Conservation (phyloP, 2,797 vertebrate species). For the Acrossocheilus fasciatus region DNA sequence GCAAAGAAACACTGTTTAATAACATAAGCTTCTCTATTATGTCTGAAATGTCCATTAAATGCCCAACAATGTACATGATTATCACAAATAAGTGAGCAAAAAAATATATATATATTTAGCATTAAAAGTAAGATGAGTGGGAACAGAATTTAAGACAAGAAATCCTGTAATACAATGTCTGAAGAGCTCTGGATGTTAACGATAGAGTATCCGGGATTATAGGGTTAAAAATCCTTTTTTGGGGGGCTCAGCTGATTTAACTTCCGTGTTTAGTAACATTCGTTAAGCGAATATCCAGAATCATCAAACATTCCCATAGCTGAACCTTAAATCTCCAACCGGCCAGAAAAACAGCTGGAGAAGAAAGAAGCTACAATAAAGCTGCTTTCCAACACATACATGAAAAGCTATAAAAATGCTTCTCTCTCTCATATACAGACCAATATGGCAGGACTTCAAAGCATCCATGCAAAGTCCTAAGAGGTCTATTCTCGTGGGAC, state of each 20-base stretch:
- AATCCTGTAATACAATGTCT: not conserved
- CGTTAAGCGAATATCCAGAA: conserved; percentile 12
- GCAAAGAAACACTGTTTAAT: not conserved
- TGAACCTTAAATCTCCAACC: conserved; percentile 32
- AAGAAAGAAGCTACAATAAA: conserved; percentile 35
- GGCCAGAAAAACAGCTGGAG: conserved; percentile 33
- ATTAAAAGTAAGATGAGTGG: not conserved
- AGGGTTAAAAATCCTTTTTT: not conserved
- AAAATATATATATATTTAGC: no score
- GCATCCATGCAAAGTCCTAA: not conserved
- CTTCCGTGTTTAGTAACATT: not conserved
- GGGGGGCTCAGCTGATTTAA: conserved; percentile 5
- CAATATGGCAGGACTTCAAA: conserved; percentile 48
- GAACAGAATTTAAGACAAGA: not conserved
- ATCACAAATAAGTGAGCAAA: not conserved
- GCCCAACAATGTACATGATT: not conserved
- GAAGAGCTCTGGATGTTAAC: not conserved
- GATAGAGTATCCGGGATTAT: not conserved
- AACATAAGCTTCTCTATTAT: not conserved
- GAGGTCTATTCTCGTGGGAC: conserved; percentile 3
- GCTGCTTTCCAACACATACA: conserved; percentile 41
- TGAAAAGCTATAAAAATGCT: conserved; percentile 33
- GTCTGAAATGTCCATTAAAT: not conserved
- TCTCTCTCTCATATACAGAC: conserved; percentile 14
- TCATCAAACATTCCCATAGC: conserved; percentile 1